Conservation (phyloP, 1,140 invertebrate genomes). For the Uloborus diversus region DNA sequence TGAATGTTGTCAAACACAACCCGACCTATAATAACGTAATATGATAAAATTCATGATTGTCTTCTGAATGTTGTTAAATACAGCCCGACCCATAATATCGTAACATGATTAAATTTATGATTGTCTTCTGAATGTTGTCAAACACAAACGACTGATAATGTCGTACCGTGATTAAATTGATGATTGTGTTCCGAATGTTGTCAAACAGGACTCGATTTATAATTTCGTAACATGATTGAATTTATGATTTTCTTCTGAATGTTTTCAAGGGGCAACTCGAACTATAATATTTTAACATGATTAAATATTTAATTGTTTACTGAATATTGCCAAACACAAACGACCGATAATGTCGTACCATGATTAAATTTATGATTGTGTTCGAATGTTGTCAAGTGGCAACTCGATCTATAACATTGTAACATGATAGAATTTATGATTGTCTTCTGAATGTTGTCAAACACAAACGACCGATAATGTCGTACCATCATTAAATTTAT, state of each 20-base stretch:
- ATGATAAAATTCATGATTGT: no score
- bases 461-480: background rate
- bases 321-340: background rate
- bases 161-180: no score
- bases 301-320: no score
- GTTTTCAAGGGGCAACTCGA: background rate
- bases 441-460: background rate
- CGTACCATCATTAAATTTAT: no score
- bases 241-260: background rate
- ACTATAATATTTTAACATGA: no score
- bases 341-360: slow-evolving; percentile 2
- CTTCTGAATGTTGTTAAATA: background rate
- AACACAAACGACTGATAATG: background rate
- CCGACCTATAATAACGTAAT: slow-evolving; percentile 2
- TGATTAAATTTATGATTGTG: no score
- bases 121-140: background rate
- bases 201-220: no score
- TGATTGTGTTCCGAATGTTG: background rate
- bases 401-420: background rate
- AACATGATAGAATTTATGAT: no score
- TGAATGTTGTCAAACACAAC: background rate
- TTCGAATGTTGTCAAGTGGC: background rate
- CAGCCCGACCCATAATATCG: background rate
- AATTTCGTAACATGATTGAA: no score
- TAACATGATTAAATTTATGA: no score